Percentiles rank a stretch among this genome's conserved stretches.
Evolutionary conservation across 2,888 invertebrate species (phyloP).

Genomic region (Melitaea athalia): DNA sequence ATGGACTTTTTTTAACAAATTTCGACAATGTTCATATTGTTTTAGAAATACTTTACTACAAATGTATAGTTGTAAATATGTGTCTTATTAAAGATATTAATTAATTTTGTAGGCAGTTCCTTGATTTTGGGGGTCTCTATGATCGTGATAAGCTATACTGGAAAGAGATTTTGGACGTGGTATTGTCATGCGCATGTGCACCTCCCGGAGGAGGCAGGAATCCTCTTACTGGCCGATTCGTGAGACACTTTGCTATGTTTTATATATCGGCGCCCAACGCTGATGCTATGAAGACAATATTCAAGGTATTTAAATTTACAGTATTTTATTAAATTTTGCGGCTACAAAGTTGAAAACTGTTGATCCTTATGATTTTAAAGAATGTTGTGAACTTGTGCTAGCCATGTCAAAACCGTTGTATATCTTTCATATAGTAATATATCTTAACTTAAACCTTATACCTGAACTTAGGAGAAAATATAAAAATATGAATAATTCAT

Average conservation of each 20-base stretch:
- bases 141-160: constrained; percentile 94
- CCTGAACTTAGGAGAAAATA: too few relatives aligned
- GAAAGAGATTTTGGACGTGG: constrained; percentile 93
- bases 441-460: too few relatives aligned
- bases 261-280: constrained; percentile 91
- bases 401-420: too few relatives aligned
- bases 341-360: too few relatives aligned
- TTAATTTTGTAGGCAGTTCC: constrained; percentile 81
- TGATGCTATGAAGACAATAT: constrained; percentile 89
- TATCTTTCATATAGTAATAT: too few relatives aligned
- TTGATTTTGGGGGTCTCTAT: constrained; percentile 91
- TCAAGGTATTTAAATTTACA: constrained; percentile 73
- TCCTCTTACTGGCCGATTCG: constrained; percentile 90
- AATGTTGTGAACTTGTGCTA: too few relatives aligned
- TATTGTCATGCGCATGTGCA: constrained; percentile 91
- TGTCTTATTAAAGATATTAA: neutral
- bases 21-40: too few relatives aligned
- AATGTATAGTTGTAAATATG: neutral
- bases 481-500: too few relatives aligned
- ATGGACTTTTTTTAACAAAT: neutral
- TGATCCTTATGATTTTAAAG: too few relatives aligned
- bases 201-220: constrained; percentile 96
- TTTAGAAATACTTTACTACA: neutral
- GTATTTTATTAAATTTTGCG: too few relatives aligned
- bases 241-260: constrained; percentile 94